Evolutionary conservation across 2,113 vertebrate species (phyloP).

Genomic region (Pelodiscus sinensis): DNA sequence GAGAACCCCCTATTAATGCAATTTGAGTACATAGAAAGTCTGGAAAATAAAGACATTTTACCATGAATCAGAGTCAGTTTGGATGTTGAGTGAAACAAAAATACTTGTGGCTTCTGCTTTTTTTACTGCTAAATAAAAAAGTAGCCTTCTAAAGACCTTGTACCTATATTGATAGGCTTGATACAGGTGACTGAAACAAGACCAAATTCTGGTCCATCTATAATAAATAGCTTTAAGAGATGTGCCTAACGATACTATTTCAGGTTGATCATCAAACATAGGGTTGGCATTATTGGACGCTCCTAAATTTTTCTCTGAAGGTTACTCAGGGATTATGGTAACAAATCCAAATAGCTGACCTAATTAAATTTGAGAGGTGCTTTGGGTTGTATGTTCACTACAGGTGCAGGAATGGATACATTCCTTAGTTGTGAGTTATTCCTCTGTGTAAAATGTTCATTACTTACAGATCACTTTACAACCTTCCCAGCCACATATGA

Average conservation of each 20-base stretch:
- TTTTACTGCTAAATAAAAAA: background rate
- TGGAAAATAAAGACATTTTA: background rate
- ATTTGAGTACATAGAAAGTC: background rate
- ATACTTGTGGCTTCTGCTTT: background rate
- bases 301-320: background rate
- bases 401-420: constrained; percentile 15
- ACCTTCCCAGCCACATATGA: background rate
- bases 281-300: background rate
- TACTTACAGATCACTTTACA: background rate
- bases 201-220: background rate
- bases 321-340: background rate
- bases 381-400: constrained; percentile 22
- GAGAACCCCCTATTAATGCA: background rate
- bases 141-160: background rate
- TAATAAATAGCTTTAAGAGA: background rate
- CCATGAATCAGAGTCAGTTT: background rate
- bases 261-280: background rate
- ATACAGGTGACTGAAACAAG: background rate
- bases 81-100: background rate
- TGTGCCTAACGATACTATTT: background rate
- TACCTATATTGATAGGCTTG: background rate
- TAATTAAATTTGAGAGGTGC: background rate
- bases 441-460: background rate
- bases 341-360: background rate
- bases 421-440: constrained; percentile 5